These are phyloP conservation scores for Bombus huntii DNA, from an alignment of 1,140 invertebrate species.

Conservation along the genomic window DNA sequence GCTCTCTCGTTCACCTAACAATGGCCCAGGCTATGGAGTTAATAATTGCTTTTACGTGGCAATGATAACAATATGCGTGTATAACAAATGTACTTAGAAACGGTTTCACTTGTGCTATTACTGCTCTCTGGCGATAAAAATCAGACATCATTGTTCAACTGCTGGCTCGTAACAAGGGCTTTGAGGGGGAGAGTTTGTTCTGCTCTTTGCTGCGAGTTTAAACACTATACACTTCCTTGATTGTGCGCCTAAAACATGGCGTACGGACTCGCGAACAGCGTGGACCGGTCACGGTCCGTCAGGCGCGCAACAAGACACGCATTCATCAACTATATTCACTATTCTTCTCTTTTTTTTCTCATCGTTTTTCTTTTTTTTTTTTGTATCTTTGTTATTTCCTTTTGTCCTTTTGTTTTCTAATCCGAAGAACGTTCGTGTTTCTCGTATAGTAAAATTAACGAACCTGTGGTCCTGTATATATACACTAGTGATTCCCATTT, in stretches of 20 bases:
- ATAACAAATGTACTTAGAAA: constrained; percentile 73
- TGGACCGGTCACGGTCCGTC: constrained; percentile 58
- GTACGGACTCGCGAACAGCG: constrained; percentile 59
- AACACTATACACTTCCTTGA: constrained; percentile 69
- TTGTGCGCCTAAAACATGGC: constrained; percentile 48
- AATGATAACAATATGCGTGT: constrained; percentile 74
- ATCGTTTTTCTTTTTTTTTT: constrained; percentile 35
- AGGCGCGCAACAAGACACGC: constrained; percentile 61
- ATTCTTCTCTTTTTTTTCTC: constrained; percentile 29
- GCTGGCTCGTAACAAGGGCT: constrained; percentile 67
- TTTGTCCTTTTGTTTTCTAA: constrained; percentile 13
- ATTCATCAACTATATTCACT: constrained; percentile 36
- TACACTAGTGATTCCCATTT: constrained; percentile 67
- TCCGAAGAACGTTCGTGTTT: constrained; percentile 24
- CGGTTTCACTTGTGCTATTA: constrained; percentile 71
- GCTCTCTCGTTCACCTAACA: constrained; percentile 69
- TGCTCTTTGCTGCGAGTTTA: constrained; percentile 57
- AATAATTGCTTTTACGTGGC: constrained; percentile 71
- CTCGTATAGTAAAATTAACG: constrained; percentile 65
- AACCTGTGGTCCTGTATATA: constrained; percentile 67
- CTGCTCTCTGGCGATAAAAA: constrained; percentile 67
- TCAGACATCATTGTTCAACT: constrained; percentile 70
- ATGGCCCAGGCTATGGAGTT: constrained; percentile 71
- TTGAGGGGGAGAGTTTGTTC: constrained; percentile 54
- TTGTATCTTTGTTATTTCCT: constrained; percentile 1